Conservation (phyloP, 2,113 vertebrate species). For the Sialia sialis region DNA sequence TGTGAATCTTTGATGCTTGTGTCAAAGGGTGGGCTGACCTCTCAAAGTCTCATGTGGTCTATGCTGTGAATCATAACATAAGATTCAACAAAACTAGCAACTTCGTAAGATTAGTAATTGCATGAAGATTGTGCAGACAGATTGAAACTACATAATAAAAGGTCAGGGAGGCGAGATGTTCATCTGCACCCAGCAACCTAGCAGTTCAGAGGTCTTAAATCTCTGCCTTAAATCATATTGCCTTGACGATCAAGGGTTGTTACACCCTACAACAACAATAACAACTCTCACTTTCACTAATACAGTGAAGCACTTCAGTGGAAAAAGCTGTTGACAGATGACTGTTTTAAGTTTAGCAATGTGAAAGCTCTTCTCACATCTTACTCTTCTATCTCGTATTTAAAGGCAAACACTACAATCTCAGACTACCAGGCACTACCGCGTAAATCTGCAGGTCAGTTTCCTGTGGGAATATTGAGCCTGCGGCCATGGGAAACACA, state of each 20-base stretch:
- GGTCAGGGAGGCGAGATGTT: neutral
- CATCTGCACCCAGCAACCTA: neutral
- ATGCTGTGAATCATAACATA: neutral
- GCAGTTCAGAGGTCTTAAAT: neutral
- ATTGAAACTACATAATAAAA: neutral
- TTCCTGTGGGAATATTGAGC: conserved; percentile 57
- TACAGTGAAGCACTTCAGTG: neutral
- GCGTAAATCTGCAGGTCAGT: conserved; percentile 19
- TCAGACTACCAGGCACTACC: neutral
- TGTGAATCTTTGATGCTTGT: neutral
- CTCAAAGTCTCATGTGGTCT: neutral
- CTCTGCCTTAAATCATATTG: neutral
- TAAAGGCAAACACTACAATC: conserved; percentile 16
- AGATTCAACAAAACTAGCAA: neutral
- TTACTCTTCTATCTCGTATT: neutral
- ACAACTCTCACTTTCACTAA: conserved; percentile 9
- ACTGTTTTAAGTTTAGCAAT: neutral
- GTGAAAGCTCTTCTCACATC: neutral
- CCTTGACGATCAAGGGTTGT: neutral
- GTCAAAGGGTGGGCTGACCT: neutral
- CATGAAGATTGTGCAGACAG: neutral
- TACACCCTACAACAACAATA: neutral
- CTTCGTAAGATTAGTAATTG: neutral
- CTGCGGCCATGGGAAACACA: conserved; percentile 34
- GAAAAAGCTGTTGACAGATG: conserved; percentile 32